phyloP scores from a whole-genome alignment of 2,113 vertebrate genomes.

The Noctilio leporinus region DNA sequence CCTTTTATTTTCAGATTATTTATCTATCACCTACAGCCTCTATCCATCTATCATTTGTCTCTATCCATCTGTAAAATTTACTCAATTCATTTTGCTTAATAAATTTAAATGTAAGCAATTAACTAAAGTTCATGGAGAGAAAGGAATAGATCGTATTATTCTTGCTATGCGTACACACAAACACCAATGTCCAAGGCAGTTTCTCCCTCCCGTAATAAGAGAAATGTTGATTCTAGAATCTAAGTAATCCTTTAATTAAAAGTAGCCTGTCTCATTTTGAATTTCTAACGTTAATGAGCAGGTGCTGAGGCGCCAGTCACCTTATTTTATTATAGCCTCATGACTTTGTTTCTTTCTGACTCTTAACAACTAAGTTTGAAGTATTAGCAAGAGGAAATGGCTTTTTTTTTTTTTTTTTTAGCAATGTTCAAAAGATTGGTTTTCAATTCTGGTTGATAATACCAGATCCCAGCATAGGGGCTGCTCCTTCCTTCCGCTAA shows the following conservation, averaged over 20 bases:
- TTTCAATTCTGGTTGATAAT: conserved; percentile 29
- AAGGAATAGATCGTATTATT: background rate
- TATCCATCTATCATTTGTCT: background rate
- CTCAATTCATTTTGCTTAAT: background rate
- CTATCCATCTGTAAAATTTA: background rate
- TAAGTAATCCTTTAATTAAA: conserved; percentile 42
- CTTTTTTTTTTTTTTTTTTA: too few relatives aligned
- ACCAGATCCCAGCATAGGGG: background rate
- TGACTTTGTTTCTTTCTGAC: conserved; percentile 29
- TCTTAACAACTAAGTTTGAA: conserved; percentile 31
- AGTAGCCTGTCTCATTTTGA: background rate
- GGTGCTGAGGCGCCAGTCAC: conserved; percentile 18
- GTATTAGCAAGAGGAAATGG: conserved; percentile 20
- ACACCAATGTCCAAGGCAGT: background rate
- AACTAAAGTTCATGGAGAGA: background rate
- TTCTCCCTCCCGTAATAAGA: background rate
- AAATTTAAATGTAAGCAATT: background rate
- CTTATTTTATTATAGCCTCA: background rate
- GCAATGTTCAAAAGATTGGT: background rate
- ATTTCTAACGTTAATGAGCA: conserved; percentile 52
- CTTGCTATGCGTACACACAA: background rate
- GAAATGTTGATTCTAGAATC: background rate
- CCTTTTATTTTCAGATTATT: background rate
- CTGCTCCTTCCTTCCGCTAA: conserved; percentile 33
- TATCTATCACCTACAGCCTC: background rate